Base-by-base conservation (phyloP, 1,140 invertebrate species). In the Nymphalis io region DNA sequence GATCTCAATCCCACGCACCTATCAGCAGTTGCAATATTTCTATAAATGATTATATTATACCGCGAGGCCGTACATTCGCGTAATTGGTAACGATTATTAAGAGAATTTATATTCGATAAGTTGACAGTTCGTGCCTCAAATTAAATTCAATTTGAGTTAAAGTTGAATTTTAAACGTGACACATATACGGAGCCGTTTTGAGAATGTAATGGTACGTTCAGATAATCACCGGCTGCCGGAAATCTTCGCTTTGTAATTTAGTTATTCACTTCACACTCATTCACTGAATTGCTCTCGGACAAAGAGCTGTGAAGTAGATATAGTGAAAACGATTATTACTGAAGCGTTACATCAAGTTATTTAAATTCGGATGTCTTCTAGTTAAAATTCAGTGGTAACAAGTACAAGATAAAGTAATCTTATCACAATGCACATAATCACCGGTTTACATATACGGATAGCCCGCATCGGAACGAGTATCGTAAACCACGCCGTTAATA, bases 51-150 rank as follows among this genome's bases (percentile, higher is more conserved):
- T 68, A 81, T 80, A 72, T 38, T 71, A 39, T 46, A 33, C 33
- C 60, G 60, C 85, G 82, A 87, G 80, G 81, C 80, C 75, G 73
- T 79, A 82, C 79, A 72, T 76, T 84, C 81, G 82, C 80, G 79
- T 88, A 90, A 88, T 88, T 85, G 86, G 83, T 81, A 87, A 85
- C 80, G 82, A 90, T 88, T 88, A 88, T 88, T 84, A 82, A 80
- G 74, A 81, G 82, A 87, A 87, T 90, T 87, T 87, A 90, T 88
- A 82, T 82, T 76, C 78, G 79, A 84, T 84, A 86, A 82, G 82
- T 83, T 85, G 82, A 84, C 86, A 81, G 77, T 79, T 79, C 80
- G 70, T 80, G 75, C 71, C 70, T 80, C 62, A 72, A 83, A 77
- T 85, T 88, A 82, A 86, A 85, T 82, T 82, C 75, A 83, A 88